These are phyloP conservation scores for Oryctolagus cuniculus DNA, from an alignment of 2,113 vertebrate genomes.

Conservation along the genomic window DNA sequence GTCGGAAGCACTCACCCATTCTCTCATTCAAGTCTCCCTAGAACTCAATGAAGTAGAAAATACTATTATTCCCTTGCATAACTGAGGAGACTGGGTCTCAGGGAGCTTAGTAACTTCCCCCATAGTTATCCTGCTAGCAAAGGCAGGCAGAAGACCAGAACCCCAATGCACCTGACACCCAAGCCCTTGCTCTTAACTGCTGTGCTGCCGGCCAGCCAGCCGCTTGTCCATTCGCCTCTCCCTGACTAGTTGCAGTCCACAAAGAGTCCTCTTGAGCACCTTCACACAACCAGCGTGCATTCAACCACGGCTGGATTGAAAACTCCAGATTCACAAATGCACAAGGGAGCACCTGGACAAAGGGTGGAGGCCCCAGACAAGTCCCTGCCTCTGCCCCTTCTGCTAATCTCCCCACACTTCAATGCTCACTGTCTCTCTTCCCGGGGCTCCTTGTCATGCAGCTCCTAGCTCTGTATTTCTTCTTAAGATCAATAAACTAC, in stretches of 20 bases:
- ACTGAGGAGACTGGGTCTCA: neutral
- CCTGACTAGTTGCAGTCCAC: neutral
- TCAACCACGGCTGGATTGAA: neutral
- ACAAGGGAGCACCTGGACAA: neutral
- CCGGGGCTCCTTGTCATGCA: neutral
- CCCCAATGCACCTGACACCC: neutral
- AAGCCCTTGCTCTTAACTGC: neutral
- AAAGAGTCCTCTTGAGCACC: too few relatives aligned
- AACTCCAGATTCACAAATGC: neutral
- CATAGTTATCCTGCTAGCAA: neutral
- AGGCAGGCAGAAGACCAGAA: neutral
- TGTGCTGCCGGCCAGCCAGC: too few relatives aligned
- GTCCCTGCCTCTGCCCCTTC: neutral
- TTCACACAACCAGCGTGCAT: neutral
- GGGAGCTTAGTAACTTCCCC: neutral
- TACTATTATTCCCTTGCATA: neutral
- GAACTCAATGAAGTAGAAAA: neutral
- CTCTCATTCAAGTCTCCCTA: neutral
- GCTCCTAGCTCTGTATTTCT: neutral
- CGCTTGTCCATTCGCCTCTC: neutral
- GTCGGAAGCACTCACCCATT: neutral
- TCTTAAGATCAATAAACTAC: conserved; percentile 34
- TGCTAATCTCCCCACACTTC: neutral
- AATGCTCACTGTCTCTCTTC: neutral
- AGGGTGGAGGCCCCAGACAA: neutral